Conservation (phyloP, 2,888 invertebrate genomes). For the Trichacis sp. region DNA sequence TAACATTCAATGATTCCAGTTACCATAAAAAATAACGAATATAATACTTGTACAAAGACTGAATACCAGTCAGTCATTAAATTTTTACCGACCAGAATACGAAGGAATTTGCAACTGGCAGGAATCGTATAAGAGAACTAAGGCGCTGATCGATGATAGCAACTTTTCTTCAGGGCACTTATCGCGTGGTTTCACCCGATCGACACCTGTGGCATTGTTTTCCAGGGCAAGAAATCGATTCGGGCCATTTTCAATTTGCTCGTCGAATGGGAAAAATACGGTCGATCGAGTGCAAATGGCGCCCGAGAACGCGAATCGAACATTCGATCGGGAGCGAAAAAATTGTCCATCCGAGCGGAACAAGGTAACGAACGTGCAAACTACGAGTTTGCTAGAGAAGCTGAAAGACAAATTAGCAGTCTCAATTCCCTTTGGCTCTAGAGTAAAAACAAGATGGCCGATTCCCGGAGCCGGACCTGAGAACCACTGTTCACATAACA, state of each 20-base stretch:
- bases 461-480: conserved; percentile 36
- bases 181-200: conserved; percentile 2
- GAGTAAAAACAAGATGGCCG: conserved; percentile 27
- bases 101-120: conserved; percentile 17
- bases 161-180: conserved; percentile 4
- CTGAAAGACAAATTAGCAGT: conserved; percentile 22
- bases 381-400: conserved; percentile 10
- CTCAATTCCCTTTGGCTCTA: conserved; percentile 8
- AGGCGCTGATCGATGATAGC: conserved; percentile 26
- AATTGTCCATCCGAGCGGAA: background rate
- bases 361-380: conserved; percentile 9
- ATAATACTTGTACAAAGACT: too few species aligned
- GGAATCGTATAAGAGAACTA: conserved; percentile 3
- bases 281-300: background rate
- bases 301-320: background rate
- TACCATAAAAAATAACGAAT: too few species aligned
- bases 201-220: conserved; percentile 14
- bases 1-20: too few species aligned
- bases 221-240: background rate
- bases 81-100: too few species aligned
- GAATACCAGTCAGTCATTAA: too few species aligned
- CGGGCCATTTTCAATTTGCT: conserved; percentile 2
- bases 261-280: background rate
- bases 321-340: background rate
- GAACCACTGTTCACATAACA: conserved; percentile 55